Evolutionary conservation across 2,888 invertebrate species (phyloP).

Genomic region (Odontomyia ornata): DNA sequence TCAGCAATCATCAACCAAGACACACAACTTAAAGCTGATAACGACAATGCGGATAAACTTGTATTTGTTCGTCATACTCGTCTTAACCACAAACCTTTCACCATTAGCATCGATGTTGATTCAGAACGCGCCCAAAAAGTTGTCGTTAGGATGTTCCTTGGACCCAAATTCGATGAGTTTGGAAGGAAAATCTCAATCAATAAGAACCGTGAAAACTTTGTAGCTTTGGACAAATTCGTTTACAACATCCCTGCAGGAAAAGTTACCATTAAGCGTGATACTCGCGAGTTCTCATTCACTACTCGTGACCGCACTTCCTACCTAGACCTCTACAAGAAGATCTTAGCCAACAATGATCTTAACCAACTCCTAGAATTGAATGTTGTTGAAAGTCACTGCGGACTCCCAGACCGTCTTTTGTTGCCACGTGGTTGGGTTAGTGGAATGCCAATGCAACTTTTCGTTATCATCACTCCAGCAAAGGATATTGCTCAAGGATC

Average conservation of each 20-base stretch:
- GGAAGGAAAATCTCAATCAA: conserved; percentile 65
- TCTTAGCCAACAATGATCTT: conserved; percentile 65
- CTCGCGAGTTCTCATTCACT: conserved; percentile 61
- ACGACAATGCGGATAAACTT: background rate
- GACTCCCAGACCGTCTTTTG: conserved; percentile 71
- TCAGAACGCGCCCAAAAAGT: conserved; percentile 70
- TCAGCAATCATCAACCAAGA: conserved; percentile 65
- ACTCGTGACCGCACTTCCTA: conserved; percentile 69
- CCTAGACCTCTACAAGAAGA: no score
- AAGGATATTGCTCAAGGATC: conserved; percentile 60
- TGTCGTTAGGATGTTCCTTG: conserved; percentile 72
- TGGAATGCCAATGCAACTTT: conserved; percentile 71
- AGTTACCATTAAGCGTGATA: conserved; percentile 55
- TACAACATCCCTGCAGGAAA: conserved; percentile 56
- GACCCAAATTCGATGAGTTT: conserved; percentile 72
- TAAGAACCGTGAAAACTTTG: conserved; percentile 68
- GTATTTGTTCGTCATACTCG: no score
- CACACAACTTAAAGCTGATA: conserved; percentile 55
- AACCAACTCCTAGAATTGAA: conserved; percentile 64
- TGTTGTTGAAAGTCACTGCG: conserved; percentile 65
- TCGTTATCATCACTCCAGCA: conserved; percentile 69
- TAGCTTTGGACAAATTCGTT: conserved; percentile 70
- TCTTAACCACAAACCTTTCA: conserved; percentile 76
- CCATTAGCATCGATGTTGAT: conserved; percentile 68
- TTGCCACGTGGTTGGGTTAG: conserved; percentile 71